phyloP scores from a whole-genome alignment of 2,797 vertebrate genomes.

The Ptychadena robeensis region DNA sequence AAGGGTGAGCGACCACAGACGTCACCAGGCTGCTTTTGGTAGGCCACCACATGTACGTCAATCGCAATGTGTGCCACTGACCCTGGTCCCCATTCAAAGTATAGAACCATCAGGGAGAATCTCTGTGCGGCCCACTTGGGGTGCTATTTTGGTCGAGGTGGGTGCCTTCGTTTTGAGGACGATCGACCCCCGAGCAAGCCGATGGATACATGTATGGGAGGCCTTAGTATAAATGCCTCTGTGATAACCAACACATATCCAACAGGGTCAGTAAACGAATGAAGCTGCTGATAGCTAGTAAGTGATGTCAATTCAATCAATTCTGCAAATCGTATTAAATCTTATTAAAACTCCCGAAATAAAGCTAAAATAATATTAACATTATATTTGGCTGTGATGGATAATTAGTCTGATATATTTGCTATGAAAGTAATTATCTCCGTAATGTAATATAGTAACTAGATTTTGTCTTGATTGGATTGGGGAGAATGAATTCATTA shows the following conservation, averaged over 20 bases:
- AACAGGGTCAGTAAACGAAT: background rate
- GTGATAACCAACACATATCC: background rate
- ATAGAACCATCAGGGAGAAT: no score
- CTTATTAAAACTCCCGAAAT: background rate
- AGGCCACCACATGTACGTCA: no score
- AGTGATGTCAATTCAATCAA: background rate
- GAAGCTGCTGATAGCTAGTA: background rate
- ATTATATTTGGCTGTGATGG: background rate
- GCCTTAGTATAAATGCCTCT: background rate
- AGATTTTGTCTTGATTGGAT: background rate
- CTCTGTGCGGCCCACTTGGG: no score
- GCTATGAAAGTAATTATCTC: background rate
- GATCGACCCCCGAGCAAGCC: no score
- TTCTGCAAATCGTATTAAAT: background rate
- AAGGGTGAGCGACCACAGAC: no score
- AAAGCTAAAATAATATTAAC: background rate
- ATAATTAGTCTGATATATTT: background rate
- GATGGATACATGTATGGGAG: no score
- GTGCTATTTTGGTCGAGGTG: no score
- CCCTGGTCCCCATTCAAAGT: no score
- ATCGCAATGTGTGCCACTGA: no score
- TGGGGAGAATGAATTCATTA: background rate
- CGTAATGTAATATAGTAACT: background rate
- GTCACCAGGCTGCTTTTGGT: no score
- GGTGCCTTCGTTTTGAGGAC: no score